Base-by-base conservation (phyloP, 2,888 invertebrate species). In the Drosophila paranaensis region DNA sequence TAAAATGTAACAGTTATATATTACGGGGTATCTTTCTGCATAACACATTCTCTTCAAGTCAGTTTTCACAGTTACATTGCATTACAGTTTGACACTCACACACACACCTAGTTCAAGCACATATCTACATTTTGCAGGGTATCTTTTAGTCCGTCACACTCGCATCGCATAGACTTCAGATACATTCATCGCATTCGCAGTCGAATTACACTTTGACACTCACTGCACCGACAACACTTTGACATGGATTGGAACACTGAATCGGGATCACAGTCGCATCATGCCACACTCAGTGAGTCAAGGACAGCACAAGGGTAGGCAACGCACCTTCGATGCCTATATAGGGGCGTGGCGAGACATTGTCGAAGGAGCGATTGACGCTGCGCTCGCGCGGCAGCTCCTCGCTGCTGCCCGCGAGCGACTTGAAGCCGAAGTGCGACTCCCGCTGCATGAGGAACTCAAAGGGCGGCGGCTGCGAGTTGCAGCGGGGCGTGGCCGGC, bases 261-360 rank as follows among this genome's bases (percentile, higher is more conserved):
- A n/a, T 10, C n/a, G 27, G 14, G 16, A 10, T 25, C 45, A 40
- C n/a, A n/a, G n/a, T n/a, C n/a, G n/a, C n/a, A n/a, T n/a, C n/a
- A n/a, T n/a, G n/a, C n/a, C n/a, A n/a, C 20, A 20, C 54, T 8
- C 33, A 40, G 16, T 11, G 20, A 43, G 6, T 11, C 16, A 46
- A 6, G 14, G 14, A 35, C 51, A 53, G 30, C 37, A 61, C 50
- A 35, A 0, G 61, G 50, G 35, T 10, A 35, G 35, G 27, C 48
- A 54, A 84, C 90, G 68, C 89, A 91, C 91, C 91, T 91, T 91
- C 91, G 60, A 91, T 89, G 73, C 79, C 88, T 56, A 83, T 71
- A 63, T 91, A 91, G 64, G 91, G 92, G 68, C 92, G 92, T 64
- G 92, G 92, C 60, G 92, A 92, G 11, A 90, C 90, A 85, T 92